Evolutionary conservation across 2,113 vertebrate species (phyloP).

Genomic region (Aptenodytes forsteri): DNA sequence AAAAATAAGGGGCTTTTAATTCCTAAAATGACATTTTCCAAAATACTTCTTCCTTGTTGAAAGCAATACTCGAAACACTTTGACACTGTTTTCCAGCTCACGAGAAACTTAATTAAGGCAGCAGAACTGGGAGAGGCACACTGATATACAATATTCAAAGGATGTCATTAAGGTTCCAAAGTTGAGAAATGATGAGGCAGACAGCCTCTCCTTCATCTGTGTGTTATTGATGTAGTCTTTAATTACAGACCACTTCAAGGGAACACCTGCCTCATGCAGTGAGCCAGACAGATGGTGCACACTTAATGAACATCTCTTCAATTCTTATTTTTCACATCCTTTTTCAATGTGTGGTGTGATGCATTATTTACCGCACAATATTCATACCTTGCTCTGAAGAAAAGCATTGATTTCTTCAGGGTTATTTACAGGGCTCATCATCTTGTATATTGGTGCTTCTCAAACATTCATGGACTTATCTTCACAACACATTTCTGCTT

Average conservation of each 20-base stretch:
- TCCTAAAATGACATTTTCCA: neutral
- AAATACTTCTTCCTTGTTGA: neutral
- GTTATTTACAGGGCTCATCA: neutral
- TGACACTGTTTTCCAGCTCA: neutral
- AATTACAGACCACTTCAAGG: slow-evolving; percentile 53
- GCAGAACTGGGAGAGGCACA: neutral
- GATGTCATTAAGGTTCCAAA: neutral
- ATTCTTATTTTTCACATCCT: neutral
- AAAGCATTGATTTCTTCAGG: neutral
- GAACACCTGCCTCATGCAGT: slow-evolving; percentile 4
- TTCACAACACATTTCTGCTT: neutral
- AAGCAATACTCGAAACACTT: slow-evolving; percentile 10
- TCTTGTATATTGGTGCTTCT: neutral
- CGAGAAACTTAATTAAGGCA: slow-evolving; percentile 11
- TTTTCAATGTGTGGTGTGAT: neutral
- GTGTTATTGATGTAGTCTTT: neutral
- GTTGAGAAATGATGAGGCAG: neutral
- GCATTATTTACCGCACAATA: neutral
- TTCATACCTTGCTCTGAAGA: neutral
- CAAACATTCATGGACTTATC: neutral
- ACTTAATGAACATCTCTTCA: slow-evolving; percentile 4
- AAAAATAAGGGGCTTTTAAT: neutral
- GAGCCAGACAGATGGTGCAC: neutral
- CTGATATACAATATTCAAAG: neutral
- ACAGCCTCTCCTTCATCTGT: slow-evolving; percentile 15